A percentile compares a stretch with the other conserved stretches of the same genome.
phyloP scores from a whole-genome alignment of 2,888 invertebrate species.

The Melipona bicolor region DNA sequence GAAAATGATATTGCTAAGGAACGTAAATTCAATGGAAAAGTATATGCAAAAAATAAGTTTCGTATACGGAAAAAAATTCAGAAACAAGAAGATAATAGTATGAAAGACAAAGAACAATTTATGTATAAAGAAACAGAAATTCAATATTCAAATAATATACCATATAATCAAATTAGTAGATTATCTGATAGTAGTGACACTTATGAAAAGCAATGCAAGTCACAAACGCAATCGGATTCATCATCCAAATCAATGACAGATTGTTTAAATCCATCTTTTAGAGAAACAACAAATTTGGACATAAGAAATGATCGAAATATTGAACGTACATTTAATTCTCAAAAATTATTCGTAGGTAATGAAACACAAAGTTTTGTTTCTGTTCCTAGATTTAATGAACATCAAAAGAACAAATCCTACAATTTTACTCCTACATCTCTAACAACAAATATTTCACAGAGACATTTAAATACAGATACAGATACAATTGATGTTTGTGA shows the following conservation, averaged over 20 bases:
- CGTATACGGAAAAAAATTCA: not conserved
- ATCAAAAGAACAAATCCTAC: not conserved
- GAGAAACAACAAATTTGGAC: conserved; percentile 3
- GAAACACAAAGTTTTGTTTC: conserved; percentile 1
- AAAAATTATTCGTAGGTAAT: not conserved
- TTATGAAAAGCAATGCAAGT: not conserved
- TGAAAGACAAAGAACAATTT: conserved; percentile 5
- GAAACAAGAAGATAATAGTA: not conserved
- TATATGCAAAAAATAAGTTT: conserved; percentile 15
- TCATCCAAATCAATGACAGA: not conserved
- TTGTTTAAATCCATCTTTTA: not conserved
- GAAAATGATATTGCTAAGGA: conserved; percentile 8
- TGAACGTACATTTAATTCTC: not conserved
- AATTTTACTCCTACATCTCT: not conserved
- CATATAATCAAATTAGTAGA: conserved; percentile 45
- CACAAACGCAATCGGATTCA: not conserved
- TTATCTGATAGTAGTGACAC: not conserved
- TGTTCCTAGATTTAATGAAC: conserved; percentile 3
- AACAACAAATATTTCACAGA: not conserved
- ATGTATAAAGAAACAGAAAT: conserved; percentile 54
- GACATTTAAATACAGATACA: not conserved
- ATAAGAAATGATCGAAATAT: not conserved
- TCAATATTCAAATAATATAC: conserved; percentile 63
- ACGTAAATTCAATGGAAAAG: not conserved
- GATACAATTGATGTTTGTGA: conserved; percentile 2